Evolutionary conservation across 2,113 vertebrate genomes (phyloP), one percentile per base, ranked within the genome.

Genomic region (Urocitellus parryii): DNA sequence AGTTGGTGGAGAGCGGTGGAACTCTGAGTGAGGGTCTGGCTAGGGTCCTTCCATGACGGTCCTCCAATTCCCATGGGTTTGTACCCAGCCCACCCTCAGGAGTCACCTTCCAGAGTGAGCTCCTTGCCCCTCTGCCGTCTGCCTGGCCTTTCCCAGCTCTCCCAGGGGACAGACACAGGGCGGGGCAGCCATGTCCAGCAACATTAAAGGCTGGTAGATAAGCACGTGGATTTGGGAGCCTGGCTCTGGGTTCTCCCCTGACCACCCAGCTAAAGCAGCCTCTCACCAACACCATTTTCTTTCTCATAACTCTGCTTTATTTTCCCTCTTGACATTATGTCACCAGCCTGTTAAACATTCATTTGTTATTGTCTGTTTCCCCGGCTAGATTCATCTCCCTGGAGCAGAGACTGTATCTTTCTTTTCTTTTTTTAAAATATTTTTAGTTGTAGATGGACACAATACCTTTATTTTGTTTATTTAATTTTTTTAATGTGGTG

Each of bases 101-200:
- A 4, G 10, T 39, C 1, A 2, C 58, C 17, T 81, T 13, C 56
- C 25, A 42, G 74, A n/a, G 48, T 4, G 34, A 58, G 53, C 16
- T 5, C 51, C 61, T 29, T 29, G 8, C 34, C 12, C 12, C 63
- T 24, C 56, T 17, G 5, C 25, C 13, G 24, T 39, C 42, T 53
- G 32, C 25, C 16, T 37, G 24, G 76, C 22, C 22, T 76, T 65
- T 63, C 39, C 48, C 34, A 56, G 51, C 39, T 73, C 61, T 81
- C 73, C 51, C 5, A 1, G 4, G 24, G 17, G 22, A 11, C 78
- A 48, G 67, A 37, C 20, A 61, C 0, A 0, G 24, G 51, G n/a
- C 1, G n/a, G 20, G 3, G 7, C 32, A 1, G 13, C 53, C 16
- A 45, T 58, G 68, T 67, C 22, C 39, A 22, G 79, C 27, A 65